Percentiles rank a stretch among this genome's conserved stretches.
These are phyloP conservation scores for Nyctibius grandis DNA, from an alignment of 2,797 vertebrate species.

Conservation along the genomic window DNA sequence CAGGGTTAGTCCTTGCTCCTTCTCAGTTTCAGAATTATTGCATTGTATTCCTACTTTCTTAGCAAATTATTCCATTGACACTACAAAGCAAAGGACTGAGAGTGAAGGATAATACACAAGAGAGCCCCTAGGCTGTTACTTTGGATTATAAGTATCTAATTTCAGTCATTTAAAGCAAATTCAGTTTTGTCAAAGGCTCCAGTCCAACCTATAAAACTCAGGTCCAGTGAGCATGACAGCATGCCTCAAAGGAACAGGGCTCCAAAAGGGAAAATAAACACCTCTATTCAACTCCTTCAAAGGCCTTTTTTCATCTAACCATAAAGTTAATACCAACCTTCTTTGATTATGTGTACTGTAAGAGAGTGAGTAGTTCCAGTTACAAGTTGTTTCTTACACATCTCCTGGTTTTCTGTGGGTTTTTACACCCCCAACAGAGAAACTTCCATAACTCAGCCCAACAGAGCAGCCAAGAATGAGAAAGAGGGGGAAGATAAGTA, in stretches of 20 bases:
- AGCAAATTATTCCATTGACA: constrained; percentile 53
- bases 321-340: background rate
- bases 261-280: constrained; percentile 28
- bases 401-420: background rate
- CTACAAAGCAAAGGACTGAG: constrained; percentile 38
- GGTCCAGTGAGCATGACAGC: background rate
- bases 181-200: constrained; percentile 48
- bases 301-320: constrained; percentile 19
- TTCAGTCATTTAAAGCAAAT: constrained; percentile 61
- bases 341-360: background rate
- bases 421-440: background rate
- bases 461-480: background rate
- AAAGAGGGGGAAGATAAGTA: background rate
- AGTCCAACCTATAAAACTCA: constrained; percentile 37
- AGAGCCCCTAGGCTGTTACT: constrained; percentile 49
- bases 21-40: constrained; percentile 34
- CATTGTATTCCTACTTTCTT: constrained; percentile 41
- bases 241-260: constrained; percentile 22
- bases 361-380: background rate
- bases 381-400: background rate
- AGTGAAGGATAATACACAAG: constrained; percentile 47
- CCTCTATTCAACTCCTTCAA: constrained; percentile 14
- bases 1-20: background rate
- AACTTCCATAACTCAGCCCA: background rate
- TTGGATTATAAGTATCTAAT: constrained; percentile 59